Conservation (phyloP, 2,888 invertebrate species). For the Cecidostiba fungosa region DNA sequence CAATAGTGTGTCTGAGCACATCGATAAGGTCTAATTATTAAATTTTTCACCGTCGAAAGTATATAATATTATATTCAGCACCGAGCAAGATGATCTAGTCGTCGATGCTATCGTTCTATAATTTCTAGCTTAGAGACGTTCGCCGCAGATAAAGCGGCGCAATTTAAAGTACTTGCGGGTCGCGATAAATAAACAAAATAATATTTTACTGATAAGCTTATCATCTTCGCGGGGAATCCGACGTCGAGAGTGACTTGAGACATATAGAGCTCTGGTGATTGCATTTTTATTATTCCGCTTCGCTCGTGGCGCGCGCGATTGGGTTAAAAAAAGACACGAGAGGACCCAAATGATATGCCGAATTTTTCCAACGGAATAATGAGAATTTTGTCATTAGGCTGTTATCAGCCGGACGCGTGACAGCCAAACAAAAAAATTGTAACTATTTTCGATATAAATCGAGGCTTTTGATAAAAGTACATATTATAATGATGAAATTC, state of each 20-base stretch:
- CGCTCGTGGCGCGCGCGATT: background rate
- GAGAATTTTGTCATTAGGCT: background rate
- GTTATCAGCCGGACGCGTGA: slow-evolving; percentile 48
- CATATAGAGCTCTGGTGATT: slow-evolving; percentile 1
- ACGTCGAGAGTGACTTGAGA: slow-evolving; percentile 15
- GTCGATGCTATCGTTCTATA: slow-evolving; percentile 14
- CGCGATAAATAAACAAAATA: slow-evolving; percentile 61
- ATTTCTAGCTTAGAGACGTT: slow-evolving; percentile 26
- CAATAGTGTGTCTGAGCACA: background rate
- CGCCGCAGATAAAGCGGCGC: background rate
- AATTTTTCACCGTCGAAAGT: background rate
- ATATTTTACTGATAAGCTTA: slow-evolving; percentile 58
- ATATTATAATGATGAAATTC: slow-evolving; percentile 21
- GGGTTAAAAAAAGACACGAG: too few species aligned
- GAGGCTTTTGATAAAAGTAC: background rate
- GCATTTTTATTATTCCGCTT: slow-evolving; percentile 54
- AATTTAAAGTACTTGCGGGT: slow-evolving; percentile 19
- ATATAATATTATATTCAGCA: background rate
- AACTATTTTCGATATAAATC: slow-evolving; percentile 46
- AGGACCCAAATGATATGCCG: background rate
- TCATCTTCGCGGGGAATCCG: slow-evolving; percentile 64
- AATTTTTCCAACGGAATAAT: background rate
- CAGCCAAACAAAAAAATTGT: slow-evolving; percentile 30
- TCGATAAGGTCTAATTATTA: background rate
- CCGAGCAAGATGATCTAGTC: background rate